These are phyloP conservation scores for Coendou prehensilis DNA, from an alignment of 2,797 vertebrate species.

Conservation along the genomic window DNA sequence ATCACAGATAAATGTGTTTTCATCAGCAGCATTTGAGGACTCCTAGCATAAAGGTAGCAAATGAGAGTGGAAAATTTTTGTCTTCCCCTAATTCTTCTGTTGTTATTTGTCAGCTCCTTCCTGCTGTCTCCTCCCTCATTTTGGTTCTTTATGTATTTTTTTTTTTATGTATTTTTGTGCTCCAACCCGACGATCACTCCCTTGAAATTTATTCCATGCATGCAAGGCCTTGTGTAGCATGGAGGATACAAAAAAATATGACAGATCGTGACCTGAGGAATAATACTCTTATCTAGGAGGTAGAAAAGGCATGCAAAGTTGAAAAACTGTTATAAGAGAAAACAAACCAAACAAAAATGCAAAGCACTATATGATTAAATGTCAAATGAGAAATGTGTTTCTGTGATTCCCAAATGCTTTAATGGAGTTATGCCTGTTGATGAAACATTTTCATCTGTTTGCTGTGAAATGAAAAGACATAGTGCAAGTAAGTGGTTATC, in stretches of 20 bases:
- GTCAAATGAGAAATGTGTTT: slow-evolving; percentile 21
- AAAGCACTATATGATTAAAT: slow-evolving; percentile 23
- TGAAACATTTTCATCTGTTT: slow-evolving; percentile 60
- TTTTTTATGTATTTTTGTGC: not conserved
- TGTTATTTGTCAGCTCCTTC: not conserved
- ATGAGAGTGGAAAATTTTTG: not conserved
- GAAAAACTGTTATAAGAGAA: slow-evolving; percentile 31
- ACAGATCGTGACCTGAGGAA: not conserved
- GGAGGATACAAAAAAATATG: not conserved
- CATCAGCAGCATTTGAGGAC: not conserved
- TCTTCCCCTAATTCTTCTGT: not conserved
- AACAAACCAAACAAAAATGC: slow-evolving; percentile 46
- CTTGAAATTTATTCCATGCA: not conserved
- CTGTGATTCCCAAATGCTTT: slow-evolving; percentile 61
- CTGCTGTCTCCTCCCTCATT: no score
- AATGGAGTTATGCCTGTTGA: slow-evolving; percentile 51
- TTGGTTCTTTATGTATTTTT: not conserved
- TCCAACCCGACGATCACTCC: not conserved
- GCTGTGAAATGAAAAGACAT: slow-evolving; percentile 62
- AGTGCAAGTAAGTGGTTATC: slow-evolving; percentile 42
- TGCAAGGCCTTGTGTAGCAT: not conserved
- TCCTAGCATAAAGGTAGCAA: not conserved
- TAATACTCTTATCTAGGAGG: not conserved
- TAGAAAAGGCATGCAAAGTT: not conserved
- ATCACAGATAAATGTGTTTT: not conserved